phyloP scores from a whole-genome alignment of 2,888 invertebrate species.

The Cheilosia soror region DNA sequence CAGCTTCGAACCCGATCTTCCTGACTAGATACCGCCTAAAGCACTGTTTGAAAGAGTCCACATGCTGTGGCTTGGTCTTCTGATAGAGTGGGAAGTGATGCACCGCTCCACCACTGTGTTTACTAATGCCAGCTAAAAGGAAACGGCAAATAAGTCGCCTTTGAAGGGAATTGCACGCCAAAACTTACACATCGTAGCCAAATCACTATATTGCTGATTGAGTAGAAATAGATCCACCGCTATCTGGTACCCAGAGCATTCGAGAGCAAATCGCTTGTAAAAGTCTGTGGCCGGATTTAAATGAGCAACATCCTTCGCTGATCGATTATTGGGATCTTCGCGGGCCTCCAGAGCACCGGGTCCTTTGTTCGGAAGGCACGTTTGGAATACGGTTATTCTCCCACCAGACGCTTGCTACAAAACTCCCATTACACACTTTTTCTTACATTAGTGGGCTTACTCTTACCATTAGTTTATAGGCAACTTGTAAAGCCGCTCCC shows the following conservation, averaged over 20 bases:
- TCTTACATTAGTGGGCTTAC: neutral
- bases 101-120: conserved; percentile 97
- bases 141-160: conserved; percentile 31
- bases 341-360: conserved; percentile 93
- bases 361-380: conserved; percentile 93
- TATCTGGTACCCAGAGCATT: conserved; percentile 98
- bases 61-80: conserved; percentile 88
- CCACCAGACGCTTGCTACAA: conserved; percentile 94
- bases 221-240: conserved; percentile 98
- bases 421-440: conserved; percentile 10
- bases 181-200: conserved; percentile 92
- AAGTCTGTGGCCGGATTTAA: conserved; percentile 98
- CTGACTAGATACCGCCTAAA: conserved; percentile 95
- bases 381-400: conserved; percentile 96
- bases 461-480: conserved; percentile 93
- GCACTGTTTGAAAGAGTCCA: conserved; percentile 90
- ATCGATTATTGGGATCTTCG: conserved; percentile 94
- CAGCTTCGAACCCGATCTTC: conserved; percentile 99
- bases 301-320: conserved; percentile 92
- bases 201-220: conserved; percentile 96
- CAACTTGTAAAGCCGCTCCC: conserved; percentile 96
- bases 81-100: conserved; percentile 96
- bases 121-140: conserved; percentile 92
- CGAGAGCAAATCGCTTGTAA: conserved; percentile 97
- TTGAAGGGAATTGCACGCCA: neutral